Percentiles rank a stretch among this genome's conserved stretches.
Evolutionary conservation across 1,140 invertebrate species (phyloP).

Genomic region (Lasioglossum baleicum): DNA sequence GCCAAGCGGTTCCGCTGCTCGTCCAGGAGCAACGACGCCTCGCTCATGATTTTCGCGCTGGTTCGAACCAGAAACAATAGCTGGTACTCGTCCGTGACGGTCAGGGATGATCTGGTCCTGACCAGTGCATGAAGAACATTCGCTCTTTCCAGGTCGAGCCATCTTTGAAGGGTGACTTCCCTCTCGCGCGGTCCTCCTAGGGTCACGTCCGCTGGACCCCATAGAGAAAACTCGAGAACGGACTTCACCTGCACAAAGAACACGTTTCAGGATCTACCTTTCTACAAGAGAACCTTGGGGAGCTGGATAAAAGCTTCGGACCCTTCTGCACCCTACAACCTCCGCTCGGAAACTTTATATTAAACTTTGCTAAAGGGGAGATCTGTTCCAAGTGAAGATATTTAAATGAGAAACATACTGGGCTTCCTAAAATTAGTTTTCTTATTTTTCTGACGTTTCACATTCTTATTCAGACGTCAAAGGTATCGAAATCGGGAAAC

Average conservation of each 20-base stretch:
- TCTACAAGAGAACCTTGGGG: neutral
- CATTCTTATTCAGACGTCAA: too few relatives aligned
- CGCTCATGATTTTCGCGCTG: conserved; percentile 88
- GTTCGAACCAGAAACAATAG: conserved; percentile 90
- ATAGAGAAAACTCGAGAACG: conserved; percentile 90
- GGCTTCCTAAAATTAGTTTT: too few relatives aligned
- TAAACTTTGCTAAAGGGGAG: too few relatives aligned
- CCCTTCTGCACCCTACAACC: too few relatives aligned
- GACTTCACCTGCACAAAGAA: conserved; percentile 82
- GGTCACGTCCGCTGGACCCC: conserved; percentile 89
- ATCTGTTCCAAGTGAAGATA: too few relatives aligned
- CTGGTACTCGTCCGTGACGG: conserved; percentile 89
- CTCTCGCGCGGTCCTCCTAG: conserved; percentile 85
- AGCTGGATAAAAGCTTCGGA: too few relatives aligned
- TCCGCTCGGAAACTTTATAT: too few relatives aligned
- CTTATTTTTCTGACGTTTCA: too few relatives aligned
- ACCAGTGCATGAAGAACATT: conserved; percentile 89
- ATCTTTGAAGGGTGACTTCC: conserved; percentile 87
- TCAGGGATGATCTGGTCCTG: conserved; percentile 85
- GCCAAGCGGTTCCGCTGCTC: conserved; percentile 66
- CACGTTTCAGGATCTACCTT: neutral
- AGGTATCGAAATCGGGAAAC: too few relatives aligned
- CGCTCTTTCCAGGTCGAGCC: conserved; percentile 91
- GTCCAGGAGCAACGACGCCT: conserved; percentile 86
- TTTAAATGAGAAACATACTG: too few relatives aligned